A percentile compares a stretch with the other conserved stretches of the same genome.
Conservation (phyloP, 2,888 invertebrate species). For the Ophion ventricosus region DNA sequence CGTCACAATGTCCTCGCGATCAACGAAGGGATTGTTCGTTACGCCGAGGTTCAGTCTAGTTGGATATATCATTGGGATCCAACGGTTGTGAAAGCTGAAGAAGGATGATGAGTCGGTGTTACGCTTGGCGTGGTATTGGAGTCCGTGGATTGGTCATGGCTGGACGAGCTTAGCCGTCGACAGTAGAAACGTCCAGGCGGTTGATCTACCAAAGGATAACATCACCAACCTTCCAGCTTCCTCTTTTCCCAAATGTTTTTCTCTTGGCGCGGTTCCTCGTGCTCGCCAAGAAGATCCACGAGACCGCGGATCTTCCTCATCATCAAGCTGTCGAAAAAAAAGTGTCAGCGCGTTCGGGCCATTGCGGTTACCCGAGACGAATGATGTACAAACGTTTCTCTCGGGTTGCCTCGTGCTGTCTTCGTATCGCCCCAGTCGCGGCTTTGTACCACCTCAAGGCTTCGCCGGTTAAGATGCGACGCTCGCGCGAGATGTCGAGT, state of each 20-base stretch:
- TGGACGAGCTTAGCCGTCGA: slow-evolving; percentile 72
- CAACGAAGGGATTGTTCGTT: slow-evolving; percentile 27
- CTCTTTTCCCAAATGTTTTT: slow-evolving; percentile 15
- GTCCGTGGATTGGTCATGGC: slow-evolving; percentile 71
- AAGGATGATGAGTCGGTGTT: slow-evolving; percentile 24
- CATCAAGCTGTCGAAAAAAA: slow-evolving; percentile 48
- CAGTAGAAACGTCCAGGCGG: slow-evolving; percentile 67
- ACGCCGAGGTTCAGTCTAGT: slow-evolving; percentile 11
- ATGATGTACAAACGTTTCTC: slow-evolving; percentile 63
- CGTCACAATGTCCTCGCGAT: not conserved
- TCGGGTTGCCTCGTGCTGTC: slow-evolving; percentile 12
- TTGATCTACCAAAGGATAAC: slow-evolving; percentile 53
- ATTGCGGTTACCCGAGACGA: slow-evolving; percentile 48
- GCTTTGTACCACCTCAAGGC: slow-evolving; percentile 42
- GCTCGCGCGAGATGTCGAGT: slow-evolving; percentile 73
- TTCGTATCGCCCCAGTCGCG: slow-evolving; percentile 17
- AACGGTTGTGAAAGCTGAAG: slow-evolving; percentile 23
- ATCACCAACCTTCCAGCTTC: slow-evolving; percentile 13
- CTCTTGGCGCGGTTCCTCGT: not conserved
- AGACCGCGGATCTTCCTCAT: slow-evolving; percentile 11
- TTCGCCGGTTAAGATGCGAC: slow-evolving; percentile 76
- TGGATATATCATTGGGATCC: slow-evolving; percentile 28
- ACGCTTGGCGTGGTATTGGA: slow-evolving; percentile 63
- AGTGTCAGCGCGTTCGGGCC: not conserved
- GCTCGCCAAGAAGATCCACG: not conserved